Evolutionary conservation across 2,113 vertebrate species (phyloP), one percentile per base, ranked within the genome.

Genomic region (Neopipo cinnamomea): DNA sequence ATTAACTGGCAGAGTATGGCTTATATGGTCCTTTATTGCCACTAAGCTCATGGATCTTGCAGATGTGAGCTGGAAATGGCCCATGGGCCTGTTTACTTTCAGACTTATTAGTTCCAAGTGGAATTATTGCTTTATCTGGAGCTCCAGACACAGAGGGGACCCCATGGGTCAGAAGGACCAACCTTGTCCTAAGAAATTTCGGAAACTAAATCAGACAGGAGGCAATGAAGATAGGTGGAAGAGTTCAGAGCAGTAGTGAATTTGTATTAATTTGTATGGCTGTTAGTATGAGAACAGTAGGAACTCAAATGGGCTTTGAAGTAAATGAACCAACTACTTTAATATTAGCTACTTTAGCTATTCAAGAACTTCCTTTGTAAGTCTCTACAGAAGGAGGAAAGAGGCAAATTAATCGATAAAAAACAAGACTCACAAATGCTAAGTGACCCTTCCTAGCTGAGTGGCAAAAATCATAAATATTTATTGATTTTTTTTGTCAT

Each of bases 1-100:
- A 2, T 33, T 27, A 55, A 3, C 33, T 6, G 6, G 42, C 81
- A 62, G 20, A 62, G 67, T 28, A 4, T 30, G 67, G 30, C 18
- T 18, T 16, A 3, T 14, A 9, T 2, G 12, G 18, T 33, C 37
- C 22, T 76, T 67, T 42, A 12, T 31, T 74, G 52, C 42, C 72
- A n/a, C 33, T 0, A 4, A 66, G 41, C 61, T 70, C 0, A 0
- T 24, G 35, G 20, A 22, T 53, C n/a, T 74, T 23, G 2, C 33
- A 4, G 27, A 4, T 0, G 0, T 20, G 56, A 65, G 24, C 33
- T 76, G 74, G 56, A 52, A 81, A 52, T 37, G 35, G 52, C 70
- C 63, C 1, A 0, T 55, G 50, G 39, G 33, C 33, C 22, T 27
- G 25, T 12, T 71, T 6, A 1, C 27, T 74, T 66, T 46, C 46